phyloP scores from a whole-genome alignment of 2,113 vertebrate species.

The Addax nasomaculatus region DNA sequence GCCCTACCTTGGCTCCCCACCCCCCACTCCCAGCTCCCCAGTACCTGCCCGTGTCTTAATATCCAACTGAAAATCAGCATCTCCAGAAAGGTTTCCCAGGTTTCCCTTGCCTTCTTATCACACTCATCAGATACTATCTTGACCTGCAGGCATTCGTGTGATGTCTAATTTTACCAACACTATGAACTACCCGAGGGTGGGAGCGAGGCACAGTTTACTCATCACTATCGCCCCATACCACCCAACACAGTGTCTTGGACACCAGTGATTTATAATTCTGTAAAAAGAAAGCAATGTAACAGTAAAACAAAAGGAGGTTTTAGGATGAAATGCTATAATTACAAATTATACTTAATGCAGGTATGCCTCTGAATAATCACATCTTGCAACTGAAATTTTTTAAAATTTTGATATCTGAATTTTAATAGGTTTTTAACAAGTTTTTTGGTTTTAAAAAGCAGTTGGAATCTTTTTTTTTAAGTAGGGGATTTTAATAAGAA shows the following conservation, averaged over 20 bases:
- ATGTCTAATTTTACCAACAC: not conserved
- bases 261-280: not conserved
- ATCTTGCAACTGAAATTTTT: not conserved
- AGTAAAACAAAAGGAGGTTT: not conserved
- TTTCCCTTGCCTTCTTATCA: not conserved
- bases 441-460: conserved; percentile 15
- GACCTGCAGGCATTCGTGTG: not conserved
- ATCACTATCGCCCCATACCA: not conserved
- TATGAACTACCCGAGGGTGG: not conserved
- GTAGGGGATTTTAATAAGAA: conserved; percentile 34
- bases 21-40: not conserved
- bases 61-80: not conserved
- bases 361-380: not conserved
- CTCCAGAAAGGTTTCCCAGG: not conserved
- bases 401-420: not conserved
- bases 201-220: not conserved
- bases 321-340: not conserved
- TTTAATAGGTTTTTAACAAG: conserved; percentile 52
- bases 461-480: conserved; percentile 25
- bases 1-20: not conserved
- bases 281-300: not conserved
- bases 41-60: not conserved
- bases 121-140: not conserved
- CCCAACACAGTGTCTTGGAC: not conserved
- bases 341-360: not conserved